These are phyloP conservation scores for Agrochola circellaris DNA, from an alignment of 2,888 invertebrate genomes.

Conservation along the genomic window DNA sequence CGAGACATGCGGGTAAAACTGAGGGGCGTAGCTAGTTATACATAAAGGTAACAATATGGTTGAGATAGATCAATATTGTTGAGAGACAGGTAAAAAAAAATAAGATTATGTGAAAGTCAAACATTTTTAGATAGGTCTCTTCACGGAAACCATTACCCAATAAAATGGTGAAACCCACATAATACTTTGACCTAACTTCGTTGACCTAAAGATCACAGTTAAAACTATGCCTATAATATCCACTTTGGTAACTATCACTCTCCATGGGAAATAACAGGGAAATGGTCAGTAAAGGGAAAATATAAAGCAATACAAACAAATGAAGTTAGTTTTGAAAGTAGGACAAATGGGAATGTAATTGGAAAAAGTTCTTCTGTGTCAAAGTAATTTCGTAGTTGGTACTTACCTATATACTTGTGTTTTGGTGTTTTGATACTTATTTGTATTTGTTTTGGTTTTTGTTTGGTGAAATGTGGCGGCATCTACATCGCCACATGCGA, in stretches of 20 bases:
- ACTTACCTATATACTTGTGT: background rate
- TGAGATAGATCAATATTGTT: too few relatives aligned
- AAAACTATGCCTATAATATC: background rate
- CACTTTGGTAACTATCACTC: background rate
- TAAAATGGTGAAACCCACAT: background rate
- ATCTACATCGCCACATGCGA: too few relatives aligned
- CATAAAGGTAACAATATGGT: background rate
- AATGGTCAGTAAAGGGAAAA: conserved; percentile 12
- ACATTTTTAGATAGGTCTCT: background rate
- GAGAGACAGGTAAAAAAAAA: background rate
- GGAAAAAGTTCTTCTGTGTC: conserved; percentile 37
- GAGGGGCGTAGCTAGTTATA: background rate
- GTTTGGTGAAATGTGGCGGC: too few relatives aligned
- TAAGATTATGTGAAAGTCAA: background rate
- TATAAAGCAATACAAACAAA: conserved; percentile 37
- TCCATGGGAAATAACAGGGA: conserved; percentile 5
- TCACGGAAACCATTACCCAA: background rate
- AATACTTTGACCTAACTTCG: background rate
- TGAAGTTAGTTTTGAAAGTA: conserved; percentile 49
- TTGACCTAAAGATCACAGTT: background rate
- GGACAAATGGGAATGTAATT: conserved; percentile 50
- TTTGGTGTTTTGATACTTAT: background rate
- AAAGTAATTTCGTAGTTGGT: conserved; percentile 31
- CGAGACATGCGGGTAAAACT: too few relatives aligned
- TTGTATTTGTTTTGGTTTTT: background rate